Evolutionary conservation across 2,888 invertebrate species (phyloP).

Genomic region (Stenodema calcarata): DNA sequence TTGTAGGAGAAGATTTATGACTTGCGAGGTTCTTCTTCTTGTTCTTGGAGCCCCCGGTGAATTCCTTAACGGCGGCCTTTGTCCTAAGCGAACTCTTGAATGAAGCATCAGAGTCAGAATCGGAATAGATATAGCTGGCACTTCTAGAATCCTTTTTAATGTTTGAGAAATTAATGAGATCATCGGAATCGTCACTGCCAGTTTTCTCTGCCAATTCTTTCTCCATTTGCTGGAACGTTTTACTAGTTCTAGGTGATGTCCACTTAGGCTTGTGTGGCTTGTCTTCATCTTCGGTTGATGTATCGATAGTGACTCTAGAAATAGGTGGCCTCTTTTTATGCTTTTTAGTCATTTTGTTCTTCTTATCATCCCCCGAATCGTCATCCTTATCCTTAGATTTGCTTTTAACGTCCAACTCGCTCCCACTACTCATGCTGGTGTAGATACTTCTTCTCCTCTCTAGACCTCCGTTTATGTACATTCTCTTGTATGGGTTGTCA

Average conservation of each 20-base stretch:
- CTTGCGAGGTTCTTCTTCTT: conserved; percentile 29
- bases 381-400: conserved; percentile 44
- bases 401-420: conserved; percentile 62
- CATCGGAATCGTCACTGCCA: conserved; percentile 78
- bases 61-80: conserved; percentile 86
- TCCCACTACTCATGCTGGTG: conserved; percentile 67
- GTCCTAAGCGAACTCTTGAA: conserved; percentile 71
- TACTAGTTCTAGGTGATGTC: conserved; percentile 64
- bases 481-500: conserved; percentile 75
- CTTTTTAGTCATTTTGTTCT: conserved; percentile 54
- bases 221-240: conserved; percentile 75
- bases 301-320: conserved; percentile 55
- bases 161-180: conserved; percentile 72
- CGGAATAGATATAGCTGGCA: conserved; percentile 82
- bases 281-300: conserved; percentile 68
- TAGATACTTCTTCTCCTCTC: conserved; percentile 71
- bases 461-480: conserved; percentile 77
- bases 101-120: conserved; percentile 73
- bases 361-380: conserved; percentile 54
- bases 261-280: conserved; percentile 53
- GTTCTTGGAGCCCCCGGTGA: conserved; percentile 62
- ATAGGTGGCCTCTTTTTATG: conserved; percentile 56
- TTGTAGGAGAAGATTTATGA: not conserved
- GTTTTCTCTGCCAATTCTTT: conserved; percentile 71
- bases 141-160: conserved; percentile 64